phyloP scores from a whole-genome alignment of 2,888 invertebrate species.

The Morinoia aosen region DNA sequence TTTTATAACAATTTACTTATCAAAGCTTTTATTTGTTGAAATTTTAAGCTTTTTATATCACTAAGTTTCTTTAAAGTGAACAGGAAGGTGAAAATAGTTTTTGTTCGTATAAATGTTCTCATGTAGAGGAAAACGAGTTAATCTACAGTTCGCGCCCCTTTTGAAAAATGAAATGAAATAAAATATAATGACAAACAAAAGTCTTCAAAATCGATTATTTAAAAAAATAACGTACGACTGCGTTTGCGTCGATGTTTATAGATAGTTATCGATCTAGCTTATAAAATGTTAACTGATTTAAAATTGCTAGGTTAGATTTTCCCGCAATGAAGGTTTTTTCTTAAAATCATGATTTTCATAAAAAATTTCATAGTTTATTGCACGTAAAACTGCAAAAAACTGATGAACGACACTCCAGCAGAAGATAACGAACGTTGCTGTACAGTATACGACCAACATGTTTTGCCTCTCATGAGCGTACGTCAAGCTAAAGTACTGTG shows the following conservation, averaged over 20 bases:
- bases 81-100: background rate
- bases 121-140: background rate
- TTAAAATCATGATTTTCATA: background rate
- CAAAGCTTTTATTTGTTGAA: background rate
- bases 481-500: too few relatives aligned
- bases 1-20: background rate
- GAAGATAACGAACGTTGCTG: too few relatives aligned
- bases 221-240: too few relatives aligned
- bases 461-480: background rate
- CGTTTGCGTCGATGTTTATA: too few relatives aligned
- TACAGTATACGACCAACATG: too few relatives aligned
- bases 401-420: background rate
- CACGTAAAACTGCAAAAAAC: background rate
- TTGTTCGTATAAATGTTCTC: background rate
- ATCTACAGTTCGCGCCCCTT: background rate
- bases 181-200: background rate
- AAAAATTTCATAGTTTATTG: background rate
- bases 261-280: too few relatives aligned
- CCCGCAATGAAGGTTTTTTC: background rate
- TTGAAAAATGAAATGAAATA: background rate
- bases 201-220: too few relatives aligned
- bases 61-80: too few relatives aligned
- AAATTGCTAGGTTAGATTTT: background rate
- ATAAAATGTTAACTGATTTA: background rate
- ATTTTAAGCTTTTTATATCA: too few relatives aligned